Evolutionary conservation across 2,113 vertebrate genomes (phyloP).

Genomic region (Salvelinus alpinus): DNA sequence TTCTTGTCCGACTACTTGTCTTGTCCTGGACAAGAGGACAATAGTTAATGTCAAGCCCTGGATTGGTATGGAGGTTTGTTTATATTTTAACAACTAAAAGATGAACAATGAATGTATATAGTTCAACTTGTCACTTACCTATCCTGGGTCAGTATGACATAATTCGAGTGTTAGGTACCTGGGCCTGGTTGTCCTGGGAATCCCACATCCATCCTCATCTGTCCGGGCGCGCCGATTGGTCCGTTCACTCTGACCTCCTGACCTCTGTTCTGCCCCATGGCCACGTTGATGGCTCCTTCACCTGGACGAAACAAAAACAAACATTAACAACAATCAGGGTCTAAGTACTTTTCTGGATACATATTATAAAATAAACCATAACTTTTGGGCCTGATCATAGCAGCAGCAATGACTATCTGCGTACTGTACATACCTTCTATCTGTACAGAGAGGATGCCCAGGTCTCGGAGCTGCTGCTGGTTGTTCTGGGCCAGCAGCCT

Average conservation of each 20-base stretch:
- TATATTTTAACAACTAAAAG: no score
- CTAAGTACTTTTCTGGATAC: background rate
- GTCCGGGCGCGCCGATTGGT: slow-evolving; percentile 80
- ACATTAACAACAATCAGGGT: background rate
- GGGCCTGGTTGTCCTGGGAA: slow-evolving; percentile 86
- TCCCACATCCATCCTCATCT: slow-evolving; percentile 86
- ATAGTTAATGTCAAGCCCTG: no score
- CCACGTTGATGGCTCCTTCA: slow-evolving; percentile 95
- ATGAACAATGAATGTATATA: no score
- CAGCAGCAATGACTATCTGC: no score
- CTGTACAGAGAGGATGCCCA: slow-evolving; percentile 97
- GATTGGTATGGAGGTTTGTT: no score
- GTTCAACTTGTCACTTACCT: no score
- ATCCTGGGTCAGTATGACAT: no score
- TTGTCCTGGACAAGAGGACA: no score
- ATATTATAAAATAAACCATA: background rate
- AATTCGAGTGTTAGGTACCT: slow-evolving; percentile 68
- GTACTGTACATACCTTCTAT: slow-evolving; percentile 85
- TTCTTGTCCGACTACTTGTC: no score
- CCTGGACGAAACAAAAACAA: slow-evolving; percentile 69
- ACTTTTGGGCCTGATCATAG: no score
- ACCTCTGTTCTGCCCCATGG: slow-evolving; percentile 84
- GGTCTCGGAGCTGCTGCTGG: slow-evolving; percentile 94
- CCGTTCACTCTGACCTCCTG: slow-evolving; percentile 95
- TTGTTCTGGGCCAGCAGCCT: slow-evolving; percentile 94